Evolutionary conservation across 2,113 vertebrate genomes (phyloP), one percentile per base, ranked within the genome.

Genomic region (Brachionichthys hirsutus): DNA sequence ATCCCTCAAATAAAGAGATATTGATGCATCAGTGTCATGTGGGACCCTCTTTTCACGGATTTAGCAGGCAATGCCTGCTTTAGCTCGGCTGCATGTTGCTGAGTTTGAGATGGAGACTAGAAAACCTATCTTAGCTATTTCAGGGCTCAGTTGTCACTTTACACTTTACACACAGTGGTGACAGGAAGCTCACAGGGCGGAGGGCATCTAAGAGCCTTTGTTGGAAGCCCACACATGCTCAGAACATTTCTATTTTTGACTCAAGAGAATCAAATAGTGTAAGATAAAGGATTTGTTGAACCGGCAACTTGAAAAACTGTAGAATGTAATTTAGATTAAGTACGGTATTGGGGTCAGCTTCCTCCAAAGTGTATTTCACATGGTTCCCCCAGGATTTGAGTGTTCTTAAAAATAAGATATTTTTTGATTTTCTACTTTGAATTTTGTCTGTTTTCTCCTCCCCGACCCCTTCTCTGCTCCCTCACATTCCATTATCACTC

Each of bases 121-220:
- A 83, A 83, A 89, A 82, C 76, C 81, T 79, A 77, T 77, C 49
- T 70, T 56, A 59, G 82, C 73, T 90, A 88, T 88, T 89, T 87
- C 77, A 81, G 81, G 81, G 85, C 85, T 88, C 78, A 82, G 83
- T 85, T 89, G 87, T 90, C 87, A 88, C 81, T 87, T 87, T 74
- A 83, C 87, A 88, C 82, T 87, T 87, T 87, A 82, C 85, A 84
- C 80, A 79, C 54, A 60, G 79, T 61, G 83, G 75, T 90, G 87
- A 88, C 80, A 72, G 53, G 71, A 76, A 81, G 80, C 81, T 76
- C 69, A 80, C 63, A 80, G 72, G 75, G 67, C 15, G 45, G 58
- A 77, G 67, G 70, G 72, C 62, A 42, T 69, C 73, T 83, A 12
- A 68, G 68, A 85, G 83, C 71, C 72, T 84, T 84, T 80, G 84